Base-by-base conservation (phyloP, 1,140 invertebrate genomes). In the Teleopsis dalmanni region DNA sequence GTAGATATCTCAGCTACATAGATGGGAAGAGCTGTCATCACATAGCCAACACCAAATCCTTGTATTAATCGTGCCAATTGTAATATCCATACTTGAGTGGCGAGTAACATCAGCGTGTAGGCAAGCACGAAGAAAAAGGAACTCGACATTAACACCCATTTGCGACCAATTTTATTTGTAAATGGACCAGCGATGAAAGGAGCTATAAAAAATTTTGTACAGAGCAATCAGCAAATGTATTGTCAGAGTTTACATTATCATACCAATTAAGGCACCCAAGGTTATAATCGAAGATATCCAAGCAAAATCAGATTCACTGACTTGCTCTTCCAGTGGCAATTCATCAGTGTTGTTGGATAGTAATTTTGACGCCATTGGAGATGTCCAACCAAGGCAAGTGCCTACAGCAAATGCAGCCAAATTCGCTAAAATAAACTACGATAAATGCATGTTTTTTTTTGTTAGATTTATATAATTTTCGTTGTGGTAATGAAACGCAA, bases 1-100 rank as follows among this genome's bases (percentile, higher is more conserved):
- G 89, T 87, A 3, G 88, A 82, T 34, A 91, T 90, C 74, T 93
- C 90, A 22, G 88, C 87, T 48, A 88, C 80, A 66, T 93, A 95
- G 78, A 92, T 86, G 0, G 89, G 88, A 3, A 82, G 76, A n/a
- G 81, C 78, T 0, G 88, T 84, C 65, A 87, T 89, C 0, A 83
- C 73, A 55, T 85, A 78, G 2, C 88, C 86, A 2, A 85, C 75
- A 4, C 77, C 80, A 9, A 90, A 60, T 14, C 90, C 90, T 59
- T 78, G 79, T 2, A 85, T 61, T 25, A 88, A 72, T 33, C 85
- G 73, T 5, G 79, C 82, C 0, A 75, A 58, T 53, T 81, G 83
- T 2, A 87, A 59, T 16, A 78, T 70, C 16, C 52, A 63, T 1
- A 84, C 71, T 37, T 60, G 61, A 0, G 47, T 65, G 1, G 79